These are phyloP conservation scores for Sylvicola cinctus DNA, from an alignment of 2,888 invertebrate species.

Conservation along the genomic window DNA sequence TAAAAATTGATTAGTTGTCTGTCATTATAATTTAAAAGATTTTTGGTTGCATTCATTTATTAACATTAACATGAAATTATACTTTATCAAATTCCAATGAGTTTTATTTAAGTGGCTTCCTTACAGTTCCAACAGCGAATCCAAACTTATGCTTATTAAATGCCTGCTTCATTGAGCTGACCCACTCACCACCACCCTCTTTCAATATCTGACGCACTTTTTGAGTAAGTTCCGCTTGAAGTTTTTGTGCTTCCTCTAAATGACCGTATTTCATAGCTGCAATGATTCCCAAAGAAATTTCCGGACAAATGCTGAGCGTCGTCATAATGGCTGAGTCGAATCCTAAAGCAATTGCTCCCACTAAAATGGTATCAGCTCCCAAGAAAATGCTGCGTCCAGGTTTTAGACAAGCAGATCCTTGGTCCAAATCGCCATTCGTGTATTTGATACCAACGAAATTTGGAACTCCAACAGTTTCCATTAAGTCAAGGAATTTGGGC, in stretches of 20 bases:
- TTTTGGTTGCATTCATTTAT: too few species aligned
- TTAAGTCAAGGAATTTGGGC: conserved; percentile 42
- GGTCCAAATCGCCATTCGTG: conserved; percentile 49
- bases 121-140: background rate
- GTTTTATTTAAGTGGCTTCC: too few species aligned
- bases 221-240: conserved; percentile 1
- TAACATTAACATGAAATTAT: too few species aligned
- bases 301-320: conserved; percentile 42
- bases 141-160: conserved; percentile 2
- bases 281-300: conserved; percentile 33
- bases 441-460: conserved; percentile 69
- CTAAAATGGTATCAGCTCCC: conserved; percentile 41
- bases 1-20: too few species aligned
- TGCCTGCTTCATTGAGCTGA: conserved; percentile 5
- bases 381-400: conserved; percentile 35
- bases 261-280: conserved; percentile 24
- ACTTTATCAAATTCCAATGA: too few species aligned
- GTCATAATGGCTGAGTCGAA: conserved; percentile 54
- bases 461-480: conserved; percentile 39
- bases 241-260: conserved; percentile 1
- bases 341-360: conserved; percentile 43
- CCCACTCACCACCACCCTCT: conserved; percentile 5
- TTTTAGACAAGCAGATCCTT: conserved; percentile 37
- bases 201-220: too few species aligned
- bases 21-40: too few species aligned